A percentile compares a stretch with the other conserved stretches of the same genome.
Conservation (phyloP, 30 jellyfish, hydroid and myxozoan species). For the Aurelia coerulea region DNA sequence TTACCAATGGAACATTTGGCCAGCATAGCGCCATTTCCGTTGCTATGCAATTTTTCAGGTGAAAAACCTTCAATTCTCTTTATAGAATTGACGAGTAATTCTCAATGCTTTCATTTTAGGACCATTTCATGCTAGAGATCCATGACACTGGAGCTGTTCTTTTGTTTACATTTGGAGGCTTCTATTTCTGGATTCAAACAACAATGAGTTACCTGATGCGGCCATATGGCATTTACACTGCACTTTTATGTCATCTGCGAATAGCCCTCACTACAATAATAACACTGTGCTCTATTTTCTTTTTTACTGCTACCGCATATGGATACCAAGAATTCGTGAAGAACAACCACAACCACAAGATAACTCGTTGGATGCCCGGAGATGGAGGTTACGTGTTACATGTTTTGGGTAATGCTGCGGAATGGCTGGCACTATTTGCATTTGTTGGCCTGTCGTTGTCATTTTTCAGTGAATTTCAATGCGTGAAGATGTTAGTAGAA, state of each 20-base stretch:
- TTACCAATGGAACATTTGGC: no score
- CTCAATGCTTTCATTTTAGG: constrained; percentile 26
- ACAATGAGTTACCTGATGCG: constrained; percentile 62
- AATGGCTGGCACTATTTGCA: constrained; percentile 77
- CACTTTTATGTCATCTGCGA: constrained; percentile 75
- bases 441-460: constrained; percentile 70
- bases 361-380: constrained; percentile 72
- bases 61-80: no score
- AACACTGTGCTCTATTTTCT: constrained; percentile 49
- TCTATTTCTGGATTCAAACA: constrained; percentile 91
- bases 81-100: no score
- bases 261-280: constrained; percentile 50
- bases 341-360: constrained; percentile 41
- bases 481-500: constrained; percentile 56
- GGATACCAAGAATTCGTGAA: constrained; percentile 47
- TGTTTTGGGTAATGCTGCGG: constrained; percentile 77
- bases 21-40: no score
- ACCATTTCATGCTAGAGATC: constrained; percentile 48
- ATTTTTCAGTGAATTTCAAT: constrained; percentile 82
- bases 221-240: constrained; percentile 66
- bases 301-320: constrained; percentile 72
- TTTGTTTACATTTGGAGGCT: constrained; percentile 68
- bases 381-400: constrained; percentile 87
- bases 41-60: no score
- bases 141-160: constrained; percentile 92